Evolutionary conservation across 2,888 invertebrate species (phyloP).

Genomic region (Bimastos eiseni): DNA sequence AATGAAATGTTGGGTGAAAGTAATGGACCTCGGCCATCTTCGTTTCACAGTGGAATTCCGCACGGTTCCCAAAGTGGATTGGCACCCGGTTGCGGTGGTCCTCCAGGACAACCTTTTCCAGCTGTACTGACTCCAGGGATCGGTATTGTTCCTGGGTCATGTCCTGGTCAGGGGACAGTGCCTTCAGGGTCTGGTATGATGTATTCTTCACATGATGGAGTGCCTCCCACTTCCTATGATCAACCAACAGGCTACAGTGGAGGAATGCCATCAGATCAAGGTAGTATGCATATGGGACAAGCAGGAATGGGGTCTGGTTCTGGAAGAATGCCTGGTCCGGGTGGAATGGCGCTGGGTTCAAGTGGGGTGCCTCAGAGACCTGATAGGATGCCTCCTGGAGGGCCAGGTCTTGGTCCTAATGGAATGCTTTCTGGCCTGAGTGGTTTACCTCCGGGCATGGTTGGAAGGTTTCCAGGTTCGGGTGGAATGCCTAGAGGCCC

Average conservation of each 20-base stretch:
- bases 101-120: not conserved
- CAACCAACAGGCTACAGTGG: conserved; percentile 2
- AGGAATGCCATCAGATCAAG: conserved; percentile 17
- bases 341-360: not conserved
- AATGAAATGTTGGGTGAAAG: not conserved
- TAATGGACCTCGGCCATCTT: not conserved
- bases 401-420: not conserved
- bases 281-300: not conserved
- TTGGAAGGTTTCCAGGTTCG: not conserved
- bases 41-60: not conserved
- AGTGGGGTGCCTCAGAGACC: not conserved
- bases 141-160: not conserved
- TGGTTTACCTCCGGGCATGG: not conserved
- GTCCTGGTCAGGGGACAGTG: conserved; percentile 5
- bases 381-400: conserved; percentile 13
- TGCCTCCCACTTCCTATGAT: not conserved
- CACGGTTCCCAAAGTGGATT: not conserved
- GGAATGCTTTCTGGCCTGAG: not conserved
- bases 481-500: not conserved
- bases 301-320: not conserved
- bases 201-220: not conserved
- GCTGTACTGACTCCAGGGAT: not conserved
- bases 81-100: not conserved
- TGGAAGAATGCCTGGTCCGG: conserved; percentile 8
- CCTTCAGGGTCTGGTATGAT: conserved; percentile 13